These are phyloP conservation scores for Catharus fuscescens DNA, from an alignment of 2,113 vertebrate species.

Conservation along the genomic window DNA sequence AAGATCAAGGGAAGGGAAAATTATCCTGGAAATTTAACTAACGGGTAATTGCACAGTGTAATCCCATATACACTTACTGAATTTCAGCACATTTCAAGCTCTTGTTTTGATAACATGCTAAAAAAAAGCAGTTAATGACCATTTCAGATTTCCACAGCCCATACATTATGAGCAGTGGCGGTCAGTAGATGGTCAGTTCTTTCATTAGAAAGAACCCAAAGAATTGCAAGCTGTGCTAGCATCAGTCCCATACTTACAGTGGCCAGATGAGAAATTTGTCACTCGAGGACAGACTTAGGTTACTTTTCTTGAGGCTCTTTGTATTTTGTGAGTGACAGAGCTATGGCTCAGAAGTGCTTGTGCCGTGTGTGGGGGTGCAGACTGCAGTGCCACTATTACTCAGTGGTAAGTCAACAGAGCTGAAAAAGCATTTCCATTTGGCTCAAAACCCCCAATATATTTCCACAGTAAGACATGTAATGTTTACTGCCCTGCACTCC, in stretches of 20 bases:
- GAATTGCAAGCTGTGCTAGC: background rate
- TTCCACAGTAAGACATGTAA: slow-evolving; percentile 43
- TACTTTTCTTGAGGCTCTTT: background rate
- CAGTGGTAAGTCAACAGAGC: slow-evolving; percentile 45
- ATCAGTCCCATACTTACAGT: slow-evolving; percentile 2
- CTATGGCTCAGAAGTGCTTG: background rate
- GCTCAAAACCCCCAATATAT: slow-evolving; percentile 57
- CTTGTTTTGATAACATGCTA: slow-evolving; percentile 4
- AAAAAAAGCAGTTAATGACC: background rate
- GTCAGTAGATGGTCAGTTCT: background rate
- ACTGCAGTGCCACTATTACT: slow-evolving; percentile 40
- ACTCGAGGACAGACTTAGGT: background rate
- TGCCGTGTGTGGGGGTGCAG: background rate
- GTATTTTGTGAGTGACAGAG: background rate
- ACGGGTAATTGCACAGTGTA: background rate
- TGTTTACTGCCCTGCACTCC: background rate
- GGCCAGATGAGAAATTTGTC: background rate
- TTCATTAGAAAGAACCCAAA: background rate
- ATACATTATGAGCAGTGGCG: background rate
- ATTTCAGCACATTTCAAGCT: background rate
- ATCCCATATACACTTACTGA: background rate
- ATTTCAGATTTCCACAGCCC: background rate
- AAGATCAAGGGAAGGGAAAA: slow-evolving; percentile 65
- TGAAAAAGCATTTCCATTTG: slow-evolving; percentile 63
- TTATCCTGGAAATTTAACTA: slow-evolving; percentile 39